Base-by-base conservation (phyloP, 2,113 vertebrate species). In the Crocuta crocuta region DNA sequence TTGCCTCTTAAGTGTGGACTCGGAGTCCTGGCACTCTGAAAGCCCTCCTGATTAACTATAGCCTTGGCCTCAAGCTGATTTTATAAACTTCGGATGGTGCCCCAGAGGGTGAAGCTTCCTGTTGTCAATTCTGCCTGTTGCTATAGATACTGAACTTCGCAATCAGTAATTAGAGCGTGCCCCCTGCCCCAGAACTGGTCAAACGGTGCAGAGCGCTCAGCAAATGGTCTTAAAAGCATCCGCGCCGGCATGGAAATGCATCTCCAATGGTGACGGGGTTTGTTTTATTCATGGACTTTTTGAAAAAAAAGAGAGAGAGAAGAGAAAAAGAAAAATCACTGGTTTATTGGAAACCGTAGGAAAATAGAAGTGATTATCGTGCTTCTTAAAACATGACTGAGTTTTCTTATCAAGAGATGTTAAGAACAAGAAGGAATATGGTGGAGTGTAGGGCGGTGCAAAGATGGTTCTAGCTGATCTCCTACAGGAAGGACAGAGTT, bases 61-160 rank as follows among this genome's bases (percentile, higher is more conserved):
- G 96, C 95, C 97, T 98, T 97, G 95, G 95, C 86, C 97, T 98
- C 97, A 74, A 84, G 92, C 98, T 98, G 97, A 96, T 98, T 98
- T 98, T 97, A 94, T 96, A 98, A 98, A 98, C 96, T 98, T 98
- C 85, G 86, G 91, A 90, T 94, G 78, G 94, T 97, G 97, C 97
- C 97, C 96, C n/a, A 97, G 97, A 97, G 89, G 97, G 80, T 45
- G 83, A 89, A 98, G 89, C 98, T 98, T 97, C 97, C 97, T 91
- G 96, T 98, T 98, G 98, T 98, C 98, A 98, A 93, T 93, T 98
- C 97, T 81, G 95, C 98, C 97, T 98, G 98, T 98, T 98, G 98
- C 98, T 98, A 98, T 98, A 98, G 98, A 98, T 97, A 98, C 97
- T 0, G 28, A 97, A 92, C 80, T 93, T 96, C 97, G 98, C 98